phyloP scores from a whole-genome alignment of 1,140 invertebrate species.

The Acromyrmex echinatior region DNA sequence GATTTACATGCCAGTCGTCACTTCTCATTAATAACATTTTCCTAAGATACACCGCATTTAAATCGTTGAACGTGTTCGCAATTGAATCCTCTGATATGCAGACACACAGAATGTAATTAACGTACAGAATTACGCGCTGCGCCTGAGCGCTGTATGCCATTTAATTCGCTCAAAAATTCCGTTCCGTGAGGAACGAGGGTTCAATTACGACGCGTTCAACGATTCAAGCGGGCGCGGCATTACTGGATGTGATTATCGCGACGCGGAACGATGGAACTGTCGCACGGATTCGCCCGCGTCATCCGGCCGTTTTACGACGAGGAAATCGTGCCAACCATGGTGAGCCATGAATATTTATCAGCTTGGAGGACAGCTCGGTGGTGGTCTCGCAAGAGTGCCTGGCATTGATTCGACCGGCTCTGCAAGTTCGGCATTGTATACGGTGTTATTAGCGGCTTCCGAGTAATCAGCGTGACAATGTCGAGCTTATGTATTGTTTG shows the following conservation, averaged over 20 bases:
- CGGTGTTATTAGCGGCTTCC: constrained; percentile 29
- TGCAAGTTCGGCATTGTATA: constrained; percentile 61
- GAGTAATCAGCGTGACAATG: constrained; percentile 59
- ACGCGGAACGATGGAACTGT: constrained; percentile 51
- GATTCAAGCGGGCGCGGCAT: constrained; percentile 56
- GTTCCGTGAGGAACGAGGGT: constrained; percentile 3
- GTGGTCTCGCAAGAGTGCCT: constrained; percentile 8
- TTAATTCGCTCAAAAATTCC: constrained; percentile 49
- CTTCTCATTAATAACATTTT: constrained; percentile 20
- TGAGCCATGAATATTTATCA: constrained; percentile 74
- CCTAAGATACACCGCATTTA: constrained; percentile 6
- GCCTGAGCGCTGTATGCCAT: not conserved
- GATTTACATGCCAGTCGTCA: constrained; percentile 7
- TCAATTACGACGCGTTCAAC: constrained; percentile 61
- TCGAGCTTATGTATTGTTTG: constrained; percentile 58
- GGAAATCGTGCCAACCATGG: constrained; percentile 48
- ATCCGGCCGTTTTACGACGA: constrained; percentile 61
- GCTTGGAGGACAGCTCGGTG: constrained; percentile 24
- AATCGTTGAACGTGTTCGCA: constrained; percentile 13
- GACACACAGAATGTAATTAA: constrained; percentile 29
- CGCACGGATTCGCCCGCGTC: constrained; percentile 48
- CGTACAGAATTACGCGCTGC: not conserved
- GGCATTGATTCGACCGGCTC: constrained; percentile 57
- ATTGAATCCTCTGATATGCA: constrained; percentile 5
- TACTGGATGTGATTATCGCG: constrained; percentile 52